Percentiles rank a stretch among this genome's conserved stretches.
Evolutionary conservation across 2,888 invertebrate genomes (phyloP).

Genomic region (Ferdinandea cuprea): DNA sequence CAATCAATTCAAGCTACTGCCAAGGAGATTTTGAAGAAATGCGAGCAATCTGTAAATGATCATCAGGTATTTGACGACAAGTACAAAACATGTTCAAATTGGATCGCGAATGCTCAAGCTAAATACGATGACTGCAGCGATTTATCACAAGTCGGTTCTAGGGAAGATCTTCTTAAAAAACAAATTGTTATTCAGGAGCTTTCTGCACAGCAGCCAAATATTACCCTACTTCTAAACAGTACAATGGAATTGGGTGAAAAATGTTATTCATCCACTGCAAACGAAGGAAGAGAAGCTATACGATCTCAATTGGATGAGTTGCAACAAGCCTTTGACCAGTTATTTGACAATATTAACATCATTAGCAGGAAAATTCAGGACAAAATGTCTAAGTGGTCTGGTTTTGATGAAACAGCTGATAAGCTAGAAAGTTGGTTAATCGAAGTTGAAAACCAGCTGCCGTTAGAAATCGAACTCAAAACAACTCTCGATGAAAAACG

Average conservation of each 20-base stretch:
- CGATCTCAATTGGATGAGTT: constrained; percentile 92
- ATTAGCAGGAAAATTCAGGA: constrained; percentile 92
- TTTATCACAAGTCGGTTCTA: constrained; percentile 86
- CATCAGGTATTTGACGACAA: constrained; percentile 92
- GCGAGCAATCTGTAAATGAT: constrained; percentile 93
- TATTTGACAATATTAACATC: constrained; percentile 91
- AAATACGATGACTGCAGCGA: constrained; percentile 88
- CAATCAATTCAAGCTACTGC: constrained; percentile 94
- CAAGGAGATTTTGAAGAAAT: constrained; percentile 95
- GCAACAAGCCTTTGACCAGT: constrained; percentile 90
- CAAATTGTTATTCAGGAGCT: constrained; percentile 89
- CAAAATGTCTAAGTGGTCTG: constrained; percentile 93
- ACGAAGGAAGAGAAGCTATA: constrained; percentile 93
- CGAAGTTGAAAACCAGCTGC: constrained; percentile 89
- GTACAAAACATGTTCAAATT: constrained; percentile 92
- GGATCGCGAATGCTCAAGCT: constrained; percentile 90
- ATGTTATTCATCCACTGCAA: constrained; percentile 92
- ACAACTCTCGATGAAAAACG: constrained; percentile 96
- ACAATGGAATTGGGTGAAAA: constrained; percentile 95
- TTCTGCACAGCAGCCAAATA: constrained; percentile 89
- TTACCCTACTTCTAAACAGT: constrained; percentile 90
- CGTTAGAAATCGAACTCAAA: constrained; percentile 90
- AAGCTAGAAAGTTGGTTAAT: constrained; percentile 91
- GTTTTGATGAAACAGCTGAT: constrained; percentile 93
- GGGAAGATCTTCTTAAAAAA: constrained; percentile 88